Conservation (phyloP, 2,888 invertebrate species). For the Nymphalis urticae region DNA sequence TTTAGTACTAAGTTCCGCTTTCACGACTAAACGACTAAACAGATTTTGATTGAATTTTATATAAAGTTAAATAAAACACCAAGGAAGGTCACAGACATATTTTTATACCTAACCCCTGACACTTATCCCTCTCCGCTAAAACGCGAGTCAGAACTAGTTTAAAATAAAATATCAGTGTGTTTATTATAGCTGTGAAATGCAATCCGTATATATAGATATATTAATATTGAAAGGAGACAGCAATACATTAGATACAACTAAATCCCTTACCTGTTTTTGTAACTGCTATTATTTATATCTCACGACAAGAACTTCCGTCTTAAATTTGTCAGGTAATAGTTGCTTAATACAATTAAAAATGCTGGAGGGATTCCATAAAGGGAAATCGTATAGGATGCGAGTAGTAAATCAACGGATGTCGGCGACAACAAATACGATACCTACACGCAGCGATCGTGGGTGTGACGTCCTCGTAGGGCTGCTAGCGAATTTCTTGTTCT, state of each 20-base stretch:
- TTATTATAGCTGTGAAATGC: no score
- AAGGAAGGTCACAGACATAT: no score
- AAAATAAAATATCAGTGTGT: no score
- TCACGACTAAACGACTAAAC: no score
- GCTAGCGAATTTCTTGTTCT: constrained; percentile 16
- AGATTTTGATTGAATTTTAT: no score
- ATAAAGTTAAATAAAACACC: no score
- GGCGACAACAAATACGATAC: constrained; percentile 68
- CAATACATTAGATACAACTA: neutral
- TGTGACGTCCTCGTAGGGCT: constrained; percentile 26
- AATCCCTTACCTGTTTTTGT: neutral
- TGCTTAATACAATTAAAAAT: constrained; percentile 48
- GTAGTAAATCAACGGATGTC: constrained; percentile 74
- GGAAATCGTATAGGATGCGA: constrained; percentile 64
- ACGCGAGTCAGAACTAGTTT: no score
- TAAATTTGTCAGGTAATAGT: constrained; percentile 30
- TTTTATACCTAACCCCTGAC: no score
- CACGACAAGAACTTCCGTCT: constrained; percentile 26
- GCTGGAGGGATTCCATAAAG: constrained; percentile 54
- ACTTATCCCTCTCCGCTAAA: no score
- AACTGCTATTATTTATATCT: constrained; percentile 11
- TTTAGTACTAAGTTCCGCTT: no score
- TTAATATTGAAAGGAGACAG: neutral
- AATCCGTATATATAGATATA: neutral
- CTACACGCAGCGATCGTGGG: constrained; percentile 39